Evolutionary conservation across 2,888 invertebrate genomes (phyloP), one percentile per base, ranked within the genome.

Genomic region (Sinopyrophorus schimmeli): DNA sequence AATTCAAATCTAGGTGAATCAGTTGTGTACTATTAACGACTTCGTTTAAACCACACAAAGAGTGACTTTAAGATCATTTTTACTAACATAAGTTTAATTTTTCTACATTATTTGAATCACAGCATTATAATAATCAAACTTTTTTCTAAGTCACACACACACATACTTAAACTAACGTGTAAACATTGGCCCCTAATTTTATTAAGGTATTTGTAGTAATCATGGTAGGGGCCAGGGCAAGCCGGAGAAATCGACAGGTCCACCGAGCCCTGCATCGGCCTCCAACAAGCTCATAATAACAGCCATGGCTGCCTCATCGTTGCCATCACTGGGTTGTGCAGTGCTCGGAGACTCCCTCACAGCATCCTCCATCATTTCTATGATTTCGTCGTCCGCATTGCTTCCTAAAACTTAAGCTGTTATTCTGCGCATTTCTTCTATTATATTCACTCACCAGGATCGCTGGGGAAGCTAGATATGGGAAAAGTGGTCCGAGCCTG

Each of bases 241-340:
- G 17, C 89, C 88, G 5, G 88, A 86, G 73, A 90, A 89, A 75
- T 92, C 92, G 21, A 91, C 87, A 0, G 90, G 90, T 0, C 90
- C 91, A 2, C 91, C 92, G 17, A 92, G 79, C 0, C 92, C 92
- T 0, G 91, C 91, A 69, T 92, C 92, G 0, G 91, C 92, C 71
- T 92, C 92, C 28, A 92, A 74, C 14, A 92, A 79, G 69, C 89
- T 91, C 92, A 92, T 92, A 60, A 92, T 90, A 57, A 92, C 91
- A 1, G 92, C 90, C 90, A 92, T 92, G 3, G 91, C 89, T 2
- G 92, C 91, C 67, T 92, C 92, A 61, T 92, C 90, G 67, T 88
- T 89, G 24, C 87, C 89, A 64, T 89, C 88, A 27, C 80, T 77
- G 0, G 77, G 73, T 3, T 68, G 62, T 27, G 59, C 67, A 46